A percentile compares a stretch with the other conserved stretches of the same genome.
phyloP scores from a whole-genome alignment of 2,888 invertebrate species.

The Ormyrus labotus region DNA sequence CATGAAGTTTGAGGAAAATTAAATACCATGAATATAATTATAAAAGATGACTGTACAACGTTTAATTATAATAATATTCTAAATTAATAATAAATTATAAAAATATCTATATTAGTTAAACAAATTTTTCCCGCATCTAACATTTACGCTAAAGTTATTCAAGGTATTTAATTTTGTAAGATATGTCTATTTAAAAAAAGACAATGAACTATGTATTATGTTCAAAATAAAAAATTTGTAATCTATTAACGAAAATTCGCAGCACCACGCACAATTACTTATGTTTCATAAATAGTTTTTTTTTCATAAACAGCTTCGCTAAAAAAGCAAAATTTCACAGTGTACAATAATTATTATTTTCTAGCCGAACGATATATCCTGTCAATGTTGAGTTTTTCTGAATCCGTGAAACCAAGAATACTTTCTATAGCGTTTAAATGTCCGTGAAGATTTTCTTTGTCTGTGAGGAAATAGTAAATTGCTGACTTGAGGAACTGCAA shows the following conservation, averaged over 20 bases:
- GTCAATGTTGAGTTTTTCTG: slow-evolving; percentile 88
- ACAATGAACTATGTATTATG: slow-evolving; percentile 10
- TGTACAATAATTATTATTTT: slow-evolving; percentile 64
- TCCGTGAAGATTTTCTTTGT: slow-evolving; percentile 91
- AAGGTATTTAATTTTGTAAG: slow-evolving; percentile 24
- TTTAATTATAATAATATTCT: slow-evolving; percentile 4
- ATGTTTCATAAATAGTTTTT: slow-evolving; percentile 25
- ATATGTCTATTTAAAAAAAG: slow-evolving; percentile 30
- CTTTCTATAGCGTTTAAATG: slow-evolving; percentile 94
- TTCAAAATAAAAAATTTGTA: slow-evolving; percentile 16
- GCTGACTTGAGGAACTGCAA: slow-evolving; percentile 95
- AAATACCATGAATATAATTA: slow-evolving; percentile 30
- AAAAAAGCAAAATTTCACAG: slow-evolving; percentile 38
- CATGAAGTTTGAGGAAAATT: slow-evolving; percentile 26
- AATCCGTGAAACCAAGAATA: slow-evolving; percentile 90
- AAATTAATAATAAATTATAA: slow-evolving; percentile 38
- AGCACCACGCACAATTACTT: slow-evolving; percentile 21
- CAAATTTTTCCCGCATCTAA: background rate
- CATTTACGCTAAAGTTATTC: slow-evolving; percentile 12
- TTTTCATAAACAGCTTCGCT: background rate
- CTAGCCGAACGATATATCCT: slow-evolving; percentile 75
- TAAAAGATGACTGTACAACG: slow-evolving; percentile 22
- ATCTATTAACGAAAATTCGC: slow-evolving; percentile 6
- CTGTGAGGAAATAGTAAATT: slow-evolving; percentile 93
- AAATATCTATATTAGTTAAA: slow-evolving; percentile 24